A percentile compares a stretch with the other conserved stretches of the same genome.
Evolutionary conservation across 2,113 vertebrate genomes (phyloP).

Genomic region (Riparia riparia): DNA sequence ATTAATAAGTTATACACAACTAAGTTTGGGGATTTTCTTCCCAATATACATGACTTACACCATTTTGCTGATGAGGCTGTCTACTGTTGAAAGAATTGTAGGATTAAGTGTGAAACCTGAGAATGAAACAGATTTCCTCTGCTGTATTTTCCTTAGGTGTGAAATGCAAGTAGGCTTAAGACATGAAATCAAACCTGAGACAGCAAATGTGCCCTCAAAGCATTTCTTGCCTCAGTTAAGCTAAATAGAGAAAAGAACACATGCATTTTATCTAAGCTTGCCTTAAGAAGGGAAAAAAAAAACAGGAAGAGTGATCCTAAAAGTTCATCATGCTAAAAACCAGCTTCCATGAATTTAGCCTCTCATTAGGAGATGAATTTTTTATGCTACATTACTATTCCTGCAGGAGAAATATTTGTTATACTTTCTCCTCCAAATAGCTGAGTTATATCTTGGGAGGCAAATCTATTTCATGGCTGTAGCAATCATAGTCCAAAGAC

Average conservation of each 20-base stretch:
- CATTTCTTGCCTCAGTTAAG: not conserved
- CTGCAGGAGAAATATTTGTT: not conserved
- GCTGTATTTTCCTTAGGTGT: not conserved
- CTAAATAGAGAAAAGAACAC: not conserved
- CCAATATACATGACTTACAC: not conserved
- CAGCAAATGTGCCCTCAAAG: not conserved
- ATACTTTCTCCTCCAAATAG: not conserved
- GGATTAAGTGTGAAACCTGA: not conserved
- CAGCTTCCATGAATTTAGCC: not conserved
- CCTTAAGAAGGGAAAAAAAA: not conserved
- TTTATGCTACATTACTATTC: not conserved
- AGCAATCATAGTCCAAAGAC: not conserved
- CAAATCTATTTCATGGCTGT: not conserved
- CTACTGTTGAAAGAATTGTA: not conserved
- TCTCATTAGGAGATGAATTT: not conserved
- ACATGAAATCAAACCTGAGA: not conserved
- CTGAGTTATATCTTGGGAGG: not conserved
- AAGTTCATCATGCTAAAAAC: not conserved
- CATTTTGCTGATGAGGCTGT: not conserved
- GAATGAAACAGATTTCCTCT: not conserved
- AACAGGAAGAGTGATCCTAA: not conserved
- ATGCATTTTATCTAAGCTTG: not conserved
- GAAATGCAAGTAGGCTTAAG: not conserved
- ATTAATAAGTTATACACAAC: not conserved
- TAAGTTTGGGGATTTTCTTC: not conserved